Percentiles rank a stretch among this genome's conserved stretches.
Evolutionary conservation across 2,888 invertebrate genomes (phyloP).

Genomic region (Tetramorium bicarinatum): DNA sequence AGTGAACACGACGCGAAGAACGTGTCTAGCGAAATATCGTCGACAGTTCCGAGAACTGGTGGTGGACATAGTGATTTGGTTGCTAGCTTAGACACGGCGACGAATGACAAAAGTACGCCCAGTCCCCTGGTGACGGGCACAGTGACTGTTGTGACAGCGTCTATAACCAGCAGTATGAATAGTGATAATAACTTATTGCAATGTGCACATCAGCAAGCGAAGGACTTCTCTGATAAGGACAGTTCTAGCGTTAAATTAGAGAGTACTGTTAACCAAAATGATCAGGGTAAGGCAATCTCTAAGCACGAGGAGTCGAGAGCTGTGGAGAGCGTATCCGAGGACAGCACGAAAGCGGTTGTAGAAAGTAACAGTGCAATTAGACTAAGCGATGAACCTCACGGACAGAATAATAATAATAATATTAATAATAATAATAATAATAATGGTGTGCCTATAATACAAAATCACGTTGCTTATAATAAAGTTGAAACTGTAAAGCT

Average conservation of each 20-base stretch:
- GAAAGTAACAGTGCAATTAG: slow-evolving; percentile 78
- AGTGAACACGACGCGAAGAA: slow-evolving; percentile 69
- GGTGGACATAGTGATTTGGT: slow-evolving; percentile 67
- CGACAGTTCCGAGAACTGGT: slow-evolving; percentile 63
- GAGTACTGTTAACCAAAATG: slow-evolving; percentile 71
- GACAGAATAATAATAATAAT: slow-evolving; percentile 81
- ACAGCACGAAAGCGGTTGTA: slow-evolving; percentile 67
- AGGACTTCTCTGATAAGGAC: slow-evolving; percentile 73
- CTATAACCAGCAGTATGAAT: slow-evolving; percentile 67
- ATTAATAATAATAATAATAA: slow-evolving; percentile 80
- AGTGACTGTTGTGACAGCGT: slow-evolving; percentile 73
- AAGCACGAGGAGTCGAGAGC: slow-evolving; percentile 63
- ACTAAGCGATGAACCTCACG: slow-evolving; percentile 77
- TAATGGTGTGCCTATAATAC: slow-evolving; percentile 83
- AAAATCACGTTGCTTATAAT: slow-evolving; percentile 82
- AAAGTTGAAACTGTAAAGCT: slow-evolving; percentile 77
- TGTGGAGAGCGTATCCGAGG: slow-evolving; percentile 66
- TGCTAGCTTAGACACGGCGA: slow-evolving; percentile 67
- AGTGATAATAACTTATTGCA: slow-evolving; percentile 80
- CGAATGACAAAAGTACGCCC: slow-evolving; percentile 68
- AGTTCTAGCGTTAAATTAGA: slow-evolving; percentile 75
- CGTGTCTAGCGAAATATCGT: slow-evolving; percentile 71
- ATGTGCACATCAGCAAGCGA: slow-evolving; percentile 77
- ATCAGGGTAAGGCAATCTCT: slow-evolving; percentile 74
- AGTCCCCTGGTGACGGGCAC: slow-evolving; percentile 75